These are phyloP conservation scores for Pharmacophagus antenor DNA, from an alignment of 2,888 invertebrate species.

Conservation along the genomic window DNA sequence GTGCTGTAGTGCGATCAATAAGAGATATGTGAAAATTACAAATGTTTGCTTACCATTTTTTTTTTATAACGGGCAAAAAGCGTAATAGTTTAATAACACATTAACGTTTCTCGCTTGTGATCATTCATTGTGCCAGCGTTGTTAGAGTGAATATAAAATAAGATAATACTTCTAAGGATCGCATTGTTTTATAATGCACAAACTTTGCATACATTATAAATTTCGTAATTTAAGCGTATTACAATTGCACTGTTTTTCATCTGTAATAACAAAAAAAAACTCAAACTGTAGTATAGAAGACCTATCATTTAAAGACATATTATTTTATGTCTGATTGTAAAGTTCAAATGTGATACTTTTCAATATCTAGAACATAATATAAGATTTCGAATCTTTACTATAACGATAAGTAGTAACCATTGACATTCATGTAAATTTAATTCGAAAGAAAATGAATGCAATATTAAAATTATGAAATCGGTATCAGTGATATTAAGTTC, in stretches of 20 bases:
- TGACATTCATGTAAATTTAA: neutral
- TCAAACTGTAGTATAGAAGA: too few species aligned
- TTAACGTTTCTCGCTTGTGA: neutral
- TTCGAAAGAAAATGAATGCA: conserved; percentile 22
- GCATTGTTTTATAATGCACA: too few species aligned
- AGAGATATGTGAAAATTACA: conserved; percentile 55
- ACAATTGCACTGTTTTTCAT: too few species aligned
- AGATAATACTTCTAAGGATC: too few species aligned
- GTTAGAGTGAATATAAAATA: neutral
- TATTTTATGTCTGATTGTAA: too few species aligned
- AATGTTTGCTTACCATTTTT: conserved; percentile 34
- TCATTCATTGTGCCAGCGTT: neutral
- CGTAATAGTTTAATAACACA: conserved; percentile 24
- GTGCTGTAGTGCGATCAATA: conserved; percentile 43
- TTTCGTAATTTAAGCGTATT: too few species aligned
- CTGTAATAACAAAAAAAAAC: too few species aligned
- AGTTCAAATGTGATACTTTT: too few species aligned
- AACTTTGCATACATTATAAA: neutral
- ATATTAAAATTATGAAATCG: conserved; percentile 30
- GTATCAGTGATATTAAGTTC: conserved; percentile 30
- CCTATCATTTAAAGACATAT: too few species aligned
- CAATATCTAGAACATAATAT: too few species aligned
- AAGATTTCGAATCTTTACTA: too few species aligned
- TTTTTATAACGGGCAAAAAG: conserved; percentile 15
- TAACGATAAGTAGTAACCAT: neutral